Percentiles rank a stretch among this genome's conserved stretches.
Evolutionary conservation across 2,888 invertebrate genomes (phyloP).

Genomic region (Nebria brevicollis): DNA sequence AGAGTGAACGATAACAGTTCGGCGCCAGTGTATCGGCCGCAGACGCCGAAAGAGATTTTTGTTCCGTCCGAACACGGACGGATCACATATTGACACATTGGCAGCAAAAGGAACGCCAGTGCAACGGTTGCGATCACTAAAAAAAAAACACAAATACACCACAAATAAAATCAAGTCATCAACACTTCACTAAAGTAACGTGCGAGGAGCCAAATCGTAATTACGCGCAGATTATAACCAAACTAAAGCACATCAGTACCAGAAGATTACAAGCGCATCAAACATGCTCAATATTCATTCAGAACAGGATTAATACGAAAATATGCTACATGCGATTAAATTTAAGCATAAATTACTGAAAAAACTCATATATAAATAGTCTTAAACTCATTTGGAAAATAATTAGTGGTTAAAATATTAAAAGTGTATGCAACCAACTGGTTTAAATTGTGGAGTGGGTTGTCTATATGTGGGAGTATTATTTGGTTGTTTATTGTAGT

Average conservation of each 20-base stretch:
- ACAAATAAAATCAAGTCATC: conserved; percentile 4
- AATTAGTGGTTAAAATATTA: too few species aligned
- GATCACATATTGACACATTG: conserved; percentile 96
- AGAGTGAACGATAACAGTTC: conserved; percentile 93
- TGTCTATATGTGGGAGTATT: too few species aligned
- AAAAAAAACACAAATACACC: conserved; percentile 45
- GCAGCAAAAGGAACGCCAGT: conserved; percentile 92
- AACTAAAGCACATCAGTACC: not conserved
- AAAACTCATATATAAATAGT: too few species aligned
- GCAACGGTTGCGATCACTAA: conserved; percentile 96
- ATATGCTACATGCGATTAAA: too few species aligned
- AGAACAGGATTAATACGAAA: too few species aligned
- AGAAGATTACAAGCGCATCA: not conserved
- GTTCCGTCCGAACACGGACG: conserved; percentile 85
- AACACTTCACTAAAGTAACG: not conserved
- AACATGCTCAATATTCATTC: not conserved
- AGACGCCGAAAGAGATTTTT: conserved; percentile 88
- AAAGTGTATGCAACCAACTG: too few species aligned
- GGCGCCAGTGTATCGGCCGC: conserved; percentile 94
- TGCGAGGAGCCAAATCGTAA: not conserved
- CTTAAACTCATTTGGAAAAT: too few species aligned
- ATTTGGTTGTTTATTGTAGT: too few species aligned
- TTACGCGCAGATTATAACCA: not conserved
- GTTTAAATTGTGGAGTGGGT: too few species aligned
- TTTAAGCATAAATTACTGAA: too few species aligned